Percentiles rank a stretch among this genome's conserved stretches.
Conservation (phyloP, 2,113 vertebrate genomes). For the Pitta sordida region DNA sequence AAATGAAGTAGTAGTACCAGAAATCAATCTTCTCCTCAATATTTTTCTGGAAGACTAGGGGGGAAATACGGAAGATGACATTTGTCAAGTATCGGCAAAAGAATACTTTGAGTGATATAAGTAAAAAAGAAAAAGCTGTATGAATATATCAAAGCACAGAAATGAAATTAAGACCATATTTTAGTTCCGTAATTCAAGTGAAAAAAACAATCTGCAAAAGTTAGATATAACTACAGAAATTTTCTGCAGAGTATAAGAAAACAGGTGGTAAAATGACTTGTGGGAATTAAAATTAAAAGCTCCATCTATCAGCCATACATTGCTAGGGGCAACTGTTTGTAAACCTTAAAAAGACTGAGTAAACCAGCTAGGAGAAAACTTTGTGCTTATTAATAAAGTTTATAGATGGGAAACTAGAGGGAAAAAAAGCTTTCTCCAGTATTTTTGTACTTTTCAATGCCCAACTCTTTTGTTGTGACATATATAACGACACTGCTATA, state of each 20-base stretch:
- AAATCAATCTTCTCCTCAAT: background rate
- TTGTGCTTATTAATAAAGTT: background rate
- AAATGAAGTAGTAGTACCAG: background rate
- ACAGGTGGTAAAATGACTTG: background rate
- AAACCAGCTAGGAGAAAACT: background rate
- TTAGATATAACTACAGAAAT: background rate
- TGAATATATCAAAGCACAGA: background rate
- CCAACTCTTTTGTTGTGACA: background rate
- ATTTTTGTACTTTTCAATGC: background rate
- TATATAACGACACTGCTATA: fast-evolving
- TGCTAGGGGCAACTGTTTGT: background rate
- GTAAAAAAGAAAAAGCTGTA: background rate
- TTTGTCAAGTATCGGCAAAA: background rate
- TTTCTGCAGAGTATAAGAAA: background rate
- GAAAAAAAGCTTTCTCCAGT: background rate
- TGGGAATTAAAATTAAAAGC: background rate
- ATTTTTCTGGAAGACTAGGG: background rate
- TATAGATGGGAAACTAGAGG: background rate
- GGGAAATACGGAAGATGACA: background rate
- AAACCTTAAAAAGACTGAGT: background rate
- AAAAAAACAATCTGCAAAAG: background rate
- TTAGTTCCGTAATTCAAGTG: background rate
- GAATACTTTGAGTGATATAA: background rate
- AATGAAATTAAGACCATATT: too few species aligned
- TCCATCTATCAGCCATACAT: background rate